A percentile compares a stretch with the other conserved stretches of the same genome.
Conservation (phyloP, 1,140 invertebrate species). For the Drosophila chauvacae region DNA sequence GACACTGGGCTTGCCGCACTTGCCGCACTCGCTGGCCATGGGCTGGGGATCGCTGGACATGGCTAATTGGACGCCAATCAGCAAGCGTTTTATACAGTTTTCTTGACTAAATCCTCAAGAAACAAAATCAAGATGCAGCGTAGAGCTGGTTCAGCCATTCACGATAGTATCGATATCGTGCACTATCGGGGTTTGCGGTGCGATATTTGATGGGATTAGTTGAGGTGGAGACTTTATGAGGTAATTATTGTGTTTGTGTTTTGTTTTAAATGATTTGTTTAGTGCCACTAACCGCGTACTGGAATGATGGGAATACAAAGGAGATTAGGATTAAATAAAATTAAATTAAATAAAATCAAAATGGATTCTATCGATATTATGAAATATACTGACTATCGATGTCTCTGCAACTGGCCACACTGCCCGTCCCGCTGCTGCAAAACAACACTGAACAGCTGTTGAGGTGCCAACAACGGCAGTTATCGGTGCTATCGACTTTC, state of each 20-base stretch:
- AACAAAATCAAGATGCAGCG: not conserved
- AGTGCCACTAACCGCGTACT: no score
- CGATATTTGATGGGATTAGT: not conserved
- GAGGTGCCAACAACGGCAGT: not conserved
- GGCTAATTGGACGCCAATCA: conserved; percentile 11
- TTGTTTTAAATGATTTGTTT: no score
- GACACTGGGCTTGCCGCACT: conserved; percentile 24
- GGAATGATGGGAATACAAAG: no score
- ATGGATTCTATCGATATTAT: not conserved
- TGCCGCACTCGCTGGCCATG: conserved; percentile 35
- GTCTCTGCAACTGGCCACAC: not conserved
- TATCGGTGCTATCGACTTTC: not conserved
- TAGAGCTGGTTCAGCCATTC: not conserved
- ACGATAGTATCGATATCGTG: conserved; percentile 1
- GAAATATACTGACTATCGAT: not conserved
- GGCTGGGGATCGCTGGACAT: conserved; percentile 34
- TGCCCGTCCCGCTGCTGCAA: not conserved
- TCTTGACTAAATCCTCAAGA: conserved; percentile 5
- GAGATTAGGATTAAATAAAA: no score
- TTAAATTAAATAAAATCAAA: no score
- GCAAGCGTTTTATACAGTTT: conserved; percentile 33
- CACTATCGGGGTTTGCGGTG: not conserved
- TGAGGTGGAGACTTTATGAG: not conserved
- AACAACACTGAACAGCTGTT: conserved; percentile 6
- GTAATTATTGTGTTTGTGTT: not conserved